Evolutionary conservation across 1,140 invertebrate genomes (phyloP), one percentile per base, ranked within the genome.

Genomic region (Leptoteleia sp.): DNA sequence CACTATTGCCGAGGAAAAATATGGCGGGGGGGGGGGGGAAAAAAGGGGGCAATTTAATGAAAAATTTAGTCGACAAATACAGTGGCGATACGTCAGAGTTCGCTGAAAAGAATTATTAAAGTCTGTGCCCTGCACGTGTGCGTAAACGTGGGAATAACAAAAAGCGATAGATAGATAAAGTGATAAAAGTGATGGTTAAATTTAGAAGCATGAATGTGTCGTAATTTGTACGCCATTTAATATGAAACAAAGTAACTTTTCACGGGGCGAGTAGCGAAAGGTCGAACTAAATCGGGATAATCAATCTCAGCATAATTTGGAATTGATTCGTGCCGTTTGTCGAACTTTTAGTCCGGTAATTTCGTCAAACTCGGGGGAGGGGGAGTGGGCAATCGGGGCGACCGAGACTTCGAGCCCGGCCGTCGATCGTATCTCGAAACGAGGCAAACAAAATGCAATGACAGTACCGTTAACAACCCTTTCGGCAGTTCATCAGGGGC

Each of bases 401-500:
- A 61, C 55, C 55, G 29, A 57, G 48, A 15, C 16, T n/a, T 13
- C 43, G 33, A 54, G 29, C 48, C 35, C 38, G 45, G 27, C 15
- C 54, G 43, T 70, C 25, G 43, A 50, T 42, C 43, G 37, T 61
- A 8, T 29, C 47, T 48, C 31, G 19, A 35, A 38, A 25, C 48
- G 37, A 45, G 17, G 38, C 45, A 62, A 54, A 71, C 55, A 62
- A 54, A 54, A 61, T 45, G 55, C 43, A 52, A 71, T 54, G 50
- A 64, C 57, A 40, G 57, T 47, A 54, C 42, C 27, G 38, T 64
- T 73, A 73, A 73, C 68, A 73, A 55, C 59, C 31, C 70, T 73
- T 73, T 73, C 70, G 70, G 48, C 70, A 64, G 59, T 73, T 73
- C 48, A 55, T 55, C 70, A 64, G 42, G 17, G 43, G 29, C 50